Conservation (phyloP, 1,140 invertebrate species). For the Reticulitermes speratus region DNA sequence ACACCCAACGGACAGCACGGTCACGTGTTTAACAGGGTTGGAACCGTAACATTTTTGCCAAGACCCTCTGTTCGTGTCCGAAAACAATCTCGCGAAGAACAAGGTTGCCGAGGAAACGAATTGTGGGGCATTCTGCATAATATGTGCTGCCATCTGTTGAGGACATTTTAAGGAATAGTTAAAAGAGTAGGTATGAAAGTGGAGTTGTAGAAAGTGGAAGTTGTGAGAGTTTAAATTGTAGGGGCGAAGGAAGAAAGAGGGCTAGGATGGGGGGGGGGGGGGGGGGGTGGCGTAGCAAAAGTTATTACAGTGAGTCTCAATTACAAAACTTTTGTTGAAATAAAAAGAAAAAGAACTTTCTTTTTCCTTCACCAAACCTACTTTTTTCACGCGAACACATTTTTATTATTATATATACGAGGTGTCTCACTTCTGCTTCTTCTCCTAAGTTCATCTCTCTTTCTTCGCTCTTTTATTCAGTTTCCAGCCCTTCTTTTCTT, state of each 20-base stretch:
- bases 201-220: background rate
- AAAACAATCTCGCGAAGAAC: background rate
- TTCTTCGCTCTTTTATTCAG: background rate
- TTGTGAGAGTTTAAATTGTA: background rate
- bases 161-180: background rate
- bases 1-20: too few relatives aligned
- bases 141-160: constrained; percentile 21
- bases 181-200: background rate
- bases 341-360: background rate
- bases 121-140: background rate
- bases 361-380: background rate
- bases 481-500: background rate
- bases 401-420: background rate
- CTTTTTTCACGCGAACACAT: background rate
- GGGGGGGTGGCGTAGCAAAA: background rate
- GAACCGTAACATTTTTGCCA: too few relatives aligned
- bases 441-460: background rate
- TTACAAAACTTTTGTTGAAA: constrained; percentile 25
- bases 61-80: too few relatives aligned
- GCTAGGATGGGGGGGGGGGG: background rate
- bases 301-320: constrained; percentile 27
- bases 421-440: background rate
- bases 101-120: constrained; percentile 20
- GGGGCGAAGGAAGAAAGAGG: background rate
- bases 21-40: too few relatives aligned